phyloP scores from a whole-genome alignment of 1,140 invertebrate species.

The Drosophila kanapiae region DNA sequence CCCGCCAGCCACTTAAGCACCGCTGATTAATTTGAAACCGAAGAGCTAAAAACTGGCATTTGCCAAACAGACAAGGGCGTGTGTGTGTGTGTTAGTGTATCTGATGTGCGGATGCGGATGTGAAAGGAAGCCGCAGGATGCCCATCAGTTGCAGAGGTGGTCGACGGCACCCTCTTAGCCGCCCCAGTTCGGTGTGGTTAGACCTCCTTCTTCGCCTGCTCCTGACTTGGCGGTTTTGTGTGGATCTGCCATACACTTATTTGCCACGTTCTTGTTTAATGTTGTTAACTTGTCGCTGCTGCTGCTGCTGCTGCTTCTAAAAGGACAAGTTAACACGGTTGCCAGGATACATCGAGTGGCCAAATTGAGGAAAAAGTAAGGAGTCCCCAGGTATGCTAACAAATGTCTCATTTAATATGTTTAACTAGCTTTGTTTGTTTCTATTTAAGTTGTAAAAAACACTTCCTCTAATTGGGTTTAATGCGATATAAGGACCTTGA shows the following conservation, averaged over 20 bases:
- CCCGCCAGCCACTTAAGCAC: slow-evolving; percentile 69
- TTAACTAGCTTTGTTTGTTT: not conserved
- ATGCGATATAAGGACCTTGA: not conserved
- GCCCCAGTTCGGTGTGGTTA: slow-evolving; percentile 25
- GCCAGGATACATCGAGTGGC: not conserved
- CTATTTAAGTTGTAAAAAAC: not conserved
- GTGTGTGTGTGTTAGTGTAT: slow-evolving; percentile 18
- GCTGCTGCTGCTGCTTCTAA: slow-evolving; percentile 19
- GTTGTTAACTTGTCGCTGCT: slow-evolving; percentile 51
- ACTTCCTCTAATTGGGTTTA: too few relatives aligned
- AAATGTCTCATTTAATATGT: not conserved
- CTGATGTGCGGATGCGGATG: slow-evolving; percentile 17
- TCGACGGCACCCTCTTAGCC: slow-evolving; percentile 28
- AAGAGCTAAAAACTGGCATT: slow-evolving; percentile 78
- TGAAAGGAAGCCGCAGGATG: slow-evolving; percentile 32
- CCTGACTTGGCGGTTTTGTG: slow-evolving; percentile 67
- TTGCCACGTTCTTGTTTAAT: slow-evolving; percentile 67
- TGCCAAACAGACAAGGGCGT: slow-evolving; percentile 60
- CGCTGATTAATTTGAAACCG: slow-evolving; percentile 79
- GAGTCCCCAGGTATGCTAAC: not conserved
- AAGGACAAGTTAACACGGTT: not conserved
- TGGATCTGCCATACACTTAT: slow-evolving; percentile 47
- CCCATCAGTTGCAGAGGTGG: slow-evolving; percentile 56
- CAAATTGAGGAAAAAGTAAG: not conserved
- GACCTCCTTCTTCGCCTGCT: slow-evolving; percentile 31